These are phyloP conservation scores for Colletes gigas DNA, from an alignment of 1,140 invertebrate genomes.

Conservation along the genomic window DNA sequence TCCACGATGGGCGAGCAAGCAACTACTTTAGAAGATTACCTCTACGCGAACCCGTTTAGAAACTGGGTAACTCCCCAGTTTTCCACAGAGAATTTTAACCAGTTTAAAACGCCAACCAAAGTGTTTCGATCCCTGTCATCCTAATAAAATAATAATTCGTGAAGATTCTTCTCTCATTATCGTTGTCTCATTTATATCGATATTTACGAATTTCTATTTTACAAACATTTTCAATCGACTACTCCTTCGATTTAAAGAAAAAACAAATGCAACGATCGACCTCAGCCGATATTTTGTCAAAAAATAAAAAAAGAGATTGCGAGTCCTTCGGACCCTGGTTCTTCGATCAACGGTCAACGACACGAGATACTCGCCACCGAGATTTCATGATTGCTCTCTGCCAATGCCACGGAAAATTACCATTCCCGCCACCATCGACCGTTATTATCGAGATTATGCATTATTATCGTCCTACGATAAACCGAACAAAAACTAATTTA, in stretches of 20 bases:
- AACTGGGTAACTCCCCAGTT: slow-evolving; percentile 19
- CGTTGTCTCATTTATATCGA: neutral
- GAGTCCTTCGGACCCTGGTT: neutral
- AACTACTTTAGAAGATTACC: slow-evolving; percentile 51
- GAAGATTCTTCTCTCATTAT: neutral
- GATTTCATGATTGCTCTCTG: slow-evolving; percentile 22
- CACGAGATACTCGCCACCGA: slow-evolving; percentile 1
- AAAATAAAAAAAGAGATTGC: neutral
- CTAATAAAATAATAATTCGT: slow-evolving; percentile 24
- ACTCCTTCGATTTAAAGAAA: too few species aligned
- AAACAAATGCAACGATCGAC: too few species aligned
- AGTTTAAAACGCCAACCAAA: neutral
- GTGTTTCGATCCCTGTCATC: neutral
- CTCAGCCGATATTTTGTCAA: too few species aligned
- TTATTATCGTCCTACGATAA: slow-evolving; percentile 25
- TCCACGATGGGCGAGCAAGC: slow-evolving; percentile 24
- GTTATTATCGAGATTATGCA: slow-evolving; percentile 46
- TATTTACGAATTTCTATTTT: neutral
- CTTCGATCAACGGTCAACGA: slow-evolving; percentile 17
- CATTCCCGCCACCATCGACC: slow-evolving; percentile 6
- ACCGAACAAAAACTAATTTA: slow-evolving; percentile 29
- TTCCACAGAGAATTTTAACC: slow-evolving; percentile 26
- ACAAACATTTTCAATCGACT: neutral
- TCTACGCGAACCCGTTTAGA: slow-evolving; percentile 26
- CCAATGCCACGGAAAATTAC: slow-evolving; percentile 27